These are phyloP conservation scores for Notoglanidium macrostoma DNA, from an alignment of 2,797 vertebrate species.

Conservation along the genomic window DNA sequence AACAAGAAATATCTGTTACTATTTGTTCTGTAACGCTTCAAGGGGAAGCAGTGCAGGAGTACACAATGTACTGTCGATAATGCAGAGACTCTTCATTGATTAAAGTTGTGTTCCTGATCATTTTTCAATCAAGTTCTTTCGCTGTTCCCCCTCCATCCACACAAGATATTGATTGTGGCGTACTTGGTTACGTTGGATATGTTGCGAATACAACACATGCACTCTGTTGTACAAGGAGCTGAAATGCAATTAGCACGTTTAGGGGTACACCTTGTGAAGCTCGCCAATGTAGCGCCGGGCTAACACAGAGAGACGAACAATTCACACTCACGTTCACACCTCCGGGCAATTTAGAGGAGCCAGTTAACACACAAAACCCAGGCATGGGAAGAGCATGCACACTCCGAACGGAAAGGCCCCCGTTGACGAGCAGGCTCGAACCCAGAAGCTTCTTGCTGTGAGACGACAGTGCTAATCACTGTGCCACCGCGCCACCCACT, in stretches of 20 bases:
- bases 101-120: slow-evolving; percentile 29
- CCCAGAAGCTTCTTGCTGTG: too few relatives aligned
- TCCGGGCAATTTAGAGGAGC: too few relatives aligned
- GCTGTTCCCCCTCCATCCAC: slow-evolving; percentile 65
- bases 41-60: not conserved
- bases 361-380: too few relatives aligned
- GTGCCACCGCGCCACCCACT: too few relatives aligned
- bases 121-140: slow-evolving; percentile 55
- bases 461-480: too few relatives aligned
- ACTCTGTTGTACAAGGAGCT: not conserved
- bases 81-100: slow-evolving; percentile 46
- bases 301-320: too few relatives aligned
- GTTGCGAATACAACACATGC: not conserved
- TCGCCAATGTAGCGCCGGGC: too few relatives aligned
- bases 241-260: not conserved
- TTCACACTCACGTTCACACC: too few relatives aligned
- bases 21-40: not conserved
- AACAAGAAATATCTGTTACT: not conserved
- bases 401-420: too few relatives aligned
- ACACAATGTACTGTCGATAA: slow-evolving; percentile 14
- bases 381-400: too few relatives aligned
- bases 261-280: too few relatives aligned
- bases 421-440: too few relatives aligned
- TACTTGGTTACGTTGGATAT: slow-evolving; percentile 67
- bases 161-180: slow-evolving; percentile 66